Percentiles rank a stretch among this genome's conserved stretches.
Evolutionary conservation across 64 coral and sea anemone species (phyloP).

Genomic region (Platygyra sinensis): DNA sequence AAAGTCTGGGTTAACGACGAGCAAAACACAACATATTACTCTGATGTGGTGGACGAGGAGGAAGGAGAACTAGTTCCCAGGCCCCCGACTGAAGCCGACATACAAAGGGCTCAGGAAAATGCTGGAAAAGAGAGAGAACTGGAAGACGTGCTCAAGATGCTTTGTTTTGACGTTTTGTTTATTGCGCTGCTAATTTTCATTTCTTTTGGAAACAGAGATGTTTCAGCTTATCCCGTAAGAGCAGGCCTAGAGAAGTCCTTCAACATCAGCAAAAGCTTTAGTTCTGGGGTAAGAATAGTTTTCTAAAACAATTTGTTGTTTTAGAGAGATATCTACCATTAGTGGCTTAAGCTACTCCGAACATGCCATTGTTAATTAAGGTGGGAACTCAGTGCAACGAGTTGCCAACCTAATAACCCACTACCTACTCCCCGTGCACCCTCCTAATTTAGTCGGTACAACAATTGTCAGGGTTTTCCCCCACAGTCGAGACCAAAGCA

Average conservation of each 20-base stretch:
- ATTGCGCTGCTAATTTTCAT: slow-evolving; percentile 49
- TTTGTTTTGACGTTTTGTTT: slow-evolving; percentile 55
- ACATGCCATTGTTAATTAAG: no score
- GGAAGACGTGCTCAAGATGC: slow-evolving; percentile 65
- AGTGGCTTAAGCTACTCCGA: background rate
- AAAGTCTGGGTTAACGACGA: slow-evolving; percentile 71
- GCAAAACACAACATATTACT: slow-evolving; percentile 51
- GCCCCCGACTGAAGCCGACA: slow-evolving; percentile 36
- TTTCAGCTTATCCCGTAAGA: slow-evolving; percentile 39
- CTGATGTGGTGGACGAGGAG: slow-evolving; percentile 41
- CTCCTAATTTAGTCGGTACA: no score
- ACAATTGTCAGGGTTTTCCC: no score
- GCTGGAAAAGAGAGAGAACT: slow-evolving; percentile 52
- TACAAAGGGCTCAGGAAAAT: slow-evolving; percentile 31
- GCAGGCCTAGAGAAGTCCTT: slow-evolving; percentile 23
- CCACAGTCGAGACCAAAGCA: no score
- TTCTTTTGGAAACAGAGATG: slow-evolving; percentile 60
- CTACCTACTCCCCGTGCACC: no score
- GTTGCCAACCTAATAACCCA: no score
- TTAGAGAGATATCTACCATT: background rate
- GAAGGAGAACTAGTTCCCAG: slow-evolving; percentile 20
- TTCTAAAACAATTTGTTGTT: background rate
- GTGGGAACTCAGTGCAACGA: no score
- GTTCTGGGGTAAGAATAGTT: background rate
- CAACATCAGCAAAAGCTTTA: slow-evolving; percentile 35